Base-by-base conservation (phyloP, 2,888 invertebrate species). In the Coecobrya sp. region DNA sequence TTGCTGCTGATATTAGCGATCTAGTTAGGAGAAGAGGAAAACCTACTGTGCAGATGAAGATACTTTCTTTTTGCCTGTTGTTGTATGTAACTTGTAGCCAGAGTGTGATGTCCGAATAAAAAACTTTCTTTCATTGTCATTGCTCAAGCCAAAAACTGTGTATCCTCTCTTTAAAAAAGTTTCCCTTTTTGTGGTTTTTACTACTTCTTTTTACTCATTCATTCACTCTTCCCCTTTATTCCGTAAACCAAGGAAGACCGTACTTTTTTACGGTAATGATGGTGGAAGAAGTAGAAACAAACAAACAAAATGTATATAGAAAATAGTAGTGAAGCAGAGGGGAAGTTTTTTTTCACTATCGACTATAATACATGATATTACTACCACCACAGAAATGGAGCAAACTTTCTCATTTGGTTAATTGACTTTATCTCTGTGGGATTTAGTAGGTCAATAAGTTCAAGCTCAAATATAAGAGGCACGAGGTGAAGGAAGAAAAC, bases 391-490 rank as follows among this genome's bases (percentile, higher is more conserved):
- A 22, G 22, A 76, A 76, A 81, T 81, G 79, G 79, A 30, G 55
- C 13, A 86, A 91, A 91, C 91, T 91, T 91, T 91, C 86, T 81
- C 91, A 91, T 91, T 91, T 91, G 70, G 68, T 68, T 91, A 91
- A 91, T 91, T 91, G 91, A 86, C 86, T 86, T 86, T 86, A 91
- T 91, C 86, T 62, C 49, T 59, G 25, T 49, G 62, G 45, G 76
- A 85, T 89, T 84, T 85, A 85, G 84, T 73, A 49, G 84, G 85
- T 85, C 73, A 85, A 82, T 70, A 84, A 76, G 76, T 55, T 55
- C 84, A 82, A 73, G 62, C 76, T 55, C 49, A 42, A 62, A 84
- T 42, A 62, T 62, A 25, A 36, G n/a, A 22, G n/a, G 27, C 13
- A 36, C 13, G 22, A 52, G 30, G 49, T 52, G n/a, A 36, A 36